Base-by-base conservation (phyloP, 1,140 invertebrate genomes). In the Cherax destructor region DNA sequence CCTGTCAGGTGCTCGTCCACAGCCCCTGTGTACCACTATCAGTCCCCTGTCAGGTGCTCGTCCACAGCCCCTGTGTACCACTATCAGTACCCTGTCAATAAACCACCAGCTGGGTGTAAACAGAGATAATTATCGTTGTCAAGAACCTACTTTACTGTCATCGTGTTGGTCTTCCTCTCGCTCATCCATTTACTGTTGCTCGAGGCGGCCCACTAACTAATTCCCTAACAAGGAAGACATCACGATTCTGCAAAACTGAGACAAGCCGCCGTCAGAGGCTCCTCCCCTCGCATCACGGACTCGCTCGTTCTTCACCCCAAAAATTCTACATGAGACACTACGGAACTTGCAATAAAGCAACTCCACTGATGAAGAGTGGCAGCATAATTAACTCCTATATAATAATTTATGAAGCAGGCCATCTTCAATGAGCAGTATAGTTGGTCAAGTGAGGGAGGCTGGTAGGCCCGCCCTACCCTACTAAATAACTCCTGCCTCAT, bases 341-440 rank as follows among this genome's bases (percentile, higher is more conserved):
- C 50, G 79, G 50, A 77, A 11, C 49, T 87, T 65, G 65, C 79
- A 87, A 87, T 89, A 89, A 89, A 89, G 65, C 87, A 24, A 47
- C 72, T 77, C 79, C 9, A 83, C 87, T 89, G 87, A 89, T 89
- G 87, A 89, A 89, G 87, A 89, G 69, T 76, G 87, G 69, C 87
- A 59, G 79, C 87, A 47, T 83, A 89, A 89, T 89, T 89, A 89
- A 89, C 74, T 87, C 30, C 50, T 87, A 87, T 87, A 77, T 56
- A 89, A 89, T 89, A 81, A 89, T 89, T 89, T 74, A 89, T 89
- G 47, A 81, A 47, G 65, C 69, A 52, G 83, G 83, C 79, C 80
- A 74, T 89, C 87, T 76, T 88, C 80, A 80, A 65, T 74, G 78
- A 30, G 30, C 21, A 49, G 83, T 89, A 89, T 83, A 89, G 80